phyloP scores from a whole-genome alignment of 2,113 vertebrate species.

The Grammomys surdaster region DNA sequence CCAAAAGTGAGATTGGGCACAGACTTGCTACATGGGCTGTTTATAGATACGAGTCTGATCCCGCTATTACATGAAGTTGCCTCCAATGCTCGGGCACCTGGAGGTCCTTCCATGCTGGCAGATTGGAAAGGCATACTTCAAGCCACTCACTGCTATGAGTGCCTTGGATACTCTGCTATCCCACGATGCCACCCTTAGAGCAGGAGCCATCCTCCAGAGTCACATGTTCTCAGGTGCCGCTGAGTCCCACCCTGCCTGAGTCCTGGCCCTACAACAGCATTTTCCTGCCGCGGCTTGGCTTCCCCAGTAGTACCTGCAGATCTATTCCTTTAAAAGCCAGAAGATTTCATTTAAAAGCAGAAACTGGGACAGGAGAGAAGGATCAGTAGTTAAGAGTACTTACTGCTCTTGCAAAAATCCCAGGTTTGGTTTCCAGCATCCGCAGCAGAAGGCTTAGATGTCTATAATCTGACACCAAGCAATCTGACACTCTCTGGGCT shows the following conservation, averaged over 20 bases:
- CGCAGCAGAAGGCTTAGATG: background rate
- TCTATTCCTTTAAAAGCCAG: too few species aligned
- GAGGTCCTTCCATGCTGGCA: fast-evolving
- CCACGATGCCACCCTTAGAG: too few species aligned
- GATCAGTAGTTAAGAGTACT: background rate
- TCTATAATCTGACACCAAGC: background rate
- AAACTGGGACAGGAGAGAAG: background rate
- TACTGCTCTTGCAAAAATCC: background rate
- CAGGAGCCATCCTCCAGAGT: background rate
- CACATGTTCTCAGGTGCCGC: background rate
- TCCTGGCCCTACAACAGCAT: too few species aligned
- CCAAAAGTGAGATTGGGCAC: background rate
- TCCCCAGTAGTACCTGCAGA: background rate
- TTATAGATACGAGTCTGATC: too few species aligned
- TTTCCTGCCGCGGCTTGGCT: background rate
- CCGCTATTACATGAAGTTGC: background rate
- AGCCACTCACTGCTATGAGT: fast-evolving
- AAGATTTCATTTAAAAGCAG: background rate
- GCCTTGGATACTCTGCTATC: too few species aligned
- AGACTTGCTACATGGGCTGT: fast-evolving
- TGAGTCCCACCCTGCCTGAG: fast-evolving
- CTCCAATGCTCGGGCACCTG: fast-evolving
- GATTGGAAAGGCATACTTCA: background rate
- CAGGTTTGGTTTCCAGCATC: background rate
- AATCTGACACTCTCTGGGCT: background rate